A percentile compares a stretch with the other conserved stretches of the same genome.
These are phyloP conservation scores for Myodes glareolus DNA, from an alignment of 2,113 vertebrate species.

Conservation along the genomic window DNA sequence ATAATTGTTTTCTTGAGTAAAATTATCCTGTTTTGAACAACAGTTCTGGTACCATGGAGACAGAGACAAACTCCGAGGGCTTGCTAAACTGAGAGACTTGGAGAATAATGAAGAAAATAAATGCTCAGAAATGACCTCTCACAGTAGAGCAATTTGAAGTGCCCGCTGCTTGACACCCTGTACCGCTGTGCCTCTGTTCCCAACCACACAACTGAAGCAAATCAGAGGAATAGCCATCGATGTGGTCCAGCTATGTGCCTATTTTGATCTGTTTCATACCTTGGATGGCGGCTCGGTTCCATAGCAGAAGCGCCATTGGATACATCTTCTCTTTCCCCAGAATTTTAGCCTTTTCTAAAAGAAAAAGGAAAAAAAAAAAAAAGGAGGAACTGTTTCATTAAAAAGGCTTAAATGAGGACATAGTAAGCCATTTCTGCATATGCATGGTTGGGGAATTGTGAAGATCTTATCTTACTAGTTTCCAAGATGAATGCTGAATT, in stretches of 20 bases:
- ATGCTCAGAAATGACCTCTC: conserved; percentile 49
- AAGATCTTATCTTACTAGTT: conserved; percentile 81
- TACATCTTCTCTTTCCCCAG: conserved; percentile 80
- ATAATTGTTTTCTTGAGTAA: conserved; percentile 48
- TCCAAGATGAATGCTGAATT: conserved; percentile 86
- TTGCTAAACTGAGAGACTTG: conserved; percentile 7
- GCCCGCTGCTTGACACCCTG: background rate
- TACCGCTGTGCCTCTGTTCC: background rate
- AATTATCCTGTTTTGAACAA: conserved; percentile 58
- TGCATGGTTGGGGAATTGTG: conserved; percentile 47
- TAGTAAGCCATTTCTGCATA: conserved; percentile 40
- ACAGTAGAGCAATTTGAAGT: background rate
- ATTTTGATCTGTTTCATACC: conserved; percentile 77
- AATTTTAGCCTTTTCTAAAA: conserved; percentile 80
- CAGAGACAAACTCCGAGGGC: conserved; percentile 15
- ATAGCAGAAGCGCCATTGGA: conserved; percentile 81
- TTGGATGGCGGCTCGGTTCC: conserved; percentile 84
- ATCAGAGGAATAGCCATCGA: conserved; percentile 6
- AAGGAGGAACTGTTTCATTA: conserved; percentile 33
- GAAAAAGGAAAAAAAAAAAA: background rate
- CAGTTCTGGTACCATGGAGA: conserved; percentile 55
- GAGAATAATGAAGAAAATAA: conserved; percentile 47
- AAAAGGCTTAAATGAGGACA: conserved; percentile 43
- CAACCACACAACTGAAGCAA: conserved; percentile 1
- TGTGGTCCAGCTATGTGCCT: background rate